Conservation (phyloP, 2,797 vertebrate species). For the Masticophis lateralis region DNA sequence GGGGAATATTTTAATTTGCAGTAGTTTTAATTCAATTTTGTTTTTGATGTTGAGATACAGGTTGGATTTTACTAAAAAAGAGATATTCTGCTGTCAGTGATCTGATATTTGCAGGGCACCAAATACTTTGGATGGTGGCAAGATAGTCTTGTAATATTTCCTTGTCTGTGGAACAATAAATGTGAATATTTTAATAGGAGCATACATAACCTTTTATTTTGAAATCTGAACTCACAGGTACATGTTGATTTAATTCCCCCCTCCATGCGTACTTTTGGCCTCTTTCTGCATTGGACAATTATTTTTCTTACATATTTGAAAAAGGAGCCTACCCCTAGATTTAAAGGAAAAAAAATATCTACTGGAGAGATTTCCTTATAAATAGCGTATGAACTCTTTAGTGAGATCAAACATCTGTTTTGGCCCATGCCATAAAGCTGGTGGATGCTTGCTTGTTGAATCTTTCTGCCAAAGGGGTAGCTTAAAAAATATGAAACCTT, state of each 20-base stretch:
- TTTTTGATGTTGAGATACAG: too few relatives aligned
- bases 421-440: background rate
- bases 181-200: background rate
- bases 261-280: constrained; percentile 1
- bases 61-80: background rate
- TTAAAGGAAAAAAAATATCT: background rate
- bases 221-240: constrained; percentile 30
- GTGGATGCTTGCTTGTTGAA: background rate
- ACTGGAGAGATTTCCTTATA: background rate
- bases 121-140: constrained; percentile 37
- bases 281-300: constrained; percentile 8
- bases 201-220: constrained; percentile 30
- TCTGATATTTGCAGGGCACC: constrained; percentile 24
- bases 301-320: constrained; percentile 12
- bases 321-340: background rate
- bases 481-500: background rate
- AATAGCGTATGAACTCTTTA: background rate
- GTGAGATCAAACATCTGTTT: background rate
- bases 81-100: constrained; percentile 32
- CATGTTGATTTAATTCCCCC: constrained; percentile 15
- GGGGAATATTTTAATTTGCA: background rate
- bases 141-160: constrained; percentile 45
- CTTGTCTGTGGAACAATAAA: constrained; percentile 41
- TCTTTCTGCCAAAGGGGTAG: background rate
- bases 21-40: background rate